phyloP scores from a whole-genome alignment of 2,113 vertebrate species.

The Suricata suricatta region DNA sequence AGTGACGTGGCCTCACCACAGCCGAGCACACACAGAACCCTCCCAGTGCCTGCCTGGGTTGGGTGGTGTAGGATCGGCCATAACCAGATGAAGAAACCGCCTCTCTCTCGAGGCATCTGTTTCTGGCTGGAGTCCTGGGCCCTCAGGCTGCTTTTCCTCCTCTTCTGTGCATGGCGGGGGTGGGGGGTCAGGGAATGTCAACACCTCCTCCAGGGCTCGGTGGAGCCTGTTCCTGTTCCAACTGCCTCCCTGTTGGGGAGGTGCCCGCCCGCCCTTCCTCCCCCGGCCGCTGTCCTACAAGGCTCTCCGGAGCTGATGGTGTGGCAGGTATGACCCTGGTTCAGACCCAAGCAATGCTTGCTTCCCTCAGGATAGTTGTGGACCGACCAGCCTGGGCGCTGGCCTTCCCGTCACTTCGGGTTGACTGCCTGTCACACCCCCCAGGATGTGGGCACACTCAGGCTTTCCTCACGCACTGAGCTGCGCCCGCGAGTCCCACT shows the following conservation, averaged over 20 bases:
- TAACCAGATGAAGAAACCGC: not conserved
- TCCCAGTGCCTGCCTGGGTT: not conserved
- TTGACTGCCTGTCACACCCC: not conserved
- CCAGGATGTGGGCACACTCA: not conserved
- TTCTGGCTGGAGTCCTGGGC: not conserved
- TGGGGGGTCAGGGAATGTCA: rapidly evolving
- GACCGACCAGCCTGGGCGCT: too few relatives aligned
- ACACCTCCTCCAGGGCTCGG: not conserved
- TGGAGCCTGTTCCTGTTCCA: not conserved
- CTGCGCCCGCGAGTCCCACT: not conserved
- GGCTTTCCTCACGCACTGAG: not conserved
- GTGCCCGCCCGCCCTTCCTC: not conserved
- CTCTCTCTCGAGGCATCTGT: not conserved
- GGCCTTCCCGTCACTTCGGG: not conserved
- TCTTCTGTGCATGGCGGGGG: not conserved
- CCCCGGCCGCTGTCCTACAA: not conserved
- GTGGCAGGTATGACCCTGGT: not conserved
- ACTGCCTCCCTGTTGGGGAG: not conserved
- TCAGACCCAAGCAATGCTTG: not conserved
- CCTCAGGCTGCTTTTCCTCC: not conserved
- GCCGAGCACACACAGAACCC: rapidly evolving
- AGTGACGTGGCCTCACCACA: too few relatives aligned
- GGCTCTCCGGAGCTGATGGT: not conserved
- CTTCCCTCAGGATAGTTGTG: too few relatives aligned
- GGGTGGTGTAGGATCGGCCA: not conserved